A percentile compares a stretch with the other conserved stretches of the same genome.
Conservation (phyloP, 1,140 invertebrate genomes). For the Plectrocnemia conspersa region DNA sequence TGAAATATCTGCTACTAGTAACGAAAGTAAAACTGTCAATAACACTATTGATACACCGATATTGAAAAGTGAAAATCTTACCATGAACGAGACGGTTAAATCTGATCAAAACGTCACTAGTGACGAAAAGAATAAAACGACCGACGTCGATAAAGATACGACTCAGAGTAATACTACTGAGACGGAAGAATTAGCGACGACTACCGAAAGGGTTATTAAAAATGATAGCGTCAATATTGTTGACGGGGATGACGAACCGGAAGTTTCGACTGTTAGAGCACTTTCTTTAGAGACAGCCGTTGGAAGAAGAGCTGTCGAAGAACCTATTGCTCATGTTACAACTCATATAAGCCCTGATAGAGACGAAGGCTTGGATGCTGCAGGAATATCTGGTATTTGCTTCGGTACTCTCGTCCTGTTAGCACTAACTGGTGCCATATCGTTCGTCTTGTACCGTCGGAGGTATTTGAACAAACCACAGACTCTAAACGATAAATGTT, state of each 20-base stretch:
- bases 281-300: constrained; percentile 30
- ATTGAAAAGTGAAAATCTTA: not conserved
- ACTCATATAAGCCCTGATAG: not conserved
- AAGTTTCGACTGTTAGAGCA: constrained; percentile 29
- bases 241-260: constrained; percentile 4
- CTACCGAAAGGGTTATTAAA: not conserved
- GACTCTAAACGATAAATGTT: constrained; percentile 73
- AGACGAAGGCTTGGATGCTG: constrained; percentile 54
- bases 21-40: not conserved
- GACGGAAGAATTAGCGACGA: not conserved
- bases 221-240: constrained; percentile 11
- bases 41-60: not conserved
- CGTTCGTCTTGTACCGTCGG: constrained; percentile 70
- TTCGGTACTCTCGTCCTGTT: constrained; percentile 62
- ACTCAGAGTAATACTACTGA: not conserved
- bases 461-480: constrained; percentile 75
- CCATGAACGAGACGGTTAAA: not conserved
- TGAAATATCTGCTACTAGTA: not conserved
- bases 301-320: constrained; percentile 16
- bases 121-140: constrained; percentile 10
- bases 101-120: too few relatives aligned
- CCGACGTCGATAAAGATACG: not conserved
- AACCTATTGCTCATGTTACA: not conserved
- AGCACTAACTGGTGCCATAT: constrained; percentile 62
- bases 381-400: constrained; percentile 67